A percentile compares a stretch with the other conserved stretches of the same genome.
These are phyloP conservation scores for Ormyrus pomaceus DNA, from an alignment of 2,888 invertebrate genomes.

Conservation along the genomic window DNA sequence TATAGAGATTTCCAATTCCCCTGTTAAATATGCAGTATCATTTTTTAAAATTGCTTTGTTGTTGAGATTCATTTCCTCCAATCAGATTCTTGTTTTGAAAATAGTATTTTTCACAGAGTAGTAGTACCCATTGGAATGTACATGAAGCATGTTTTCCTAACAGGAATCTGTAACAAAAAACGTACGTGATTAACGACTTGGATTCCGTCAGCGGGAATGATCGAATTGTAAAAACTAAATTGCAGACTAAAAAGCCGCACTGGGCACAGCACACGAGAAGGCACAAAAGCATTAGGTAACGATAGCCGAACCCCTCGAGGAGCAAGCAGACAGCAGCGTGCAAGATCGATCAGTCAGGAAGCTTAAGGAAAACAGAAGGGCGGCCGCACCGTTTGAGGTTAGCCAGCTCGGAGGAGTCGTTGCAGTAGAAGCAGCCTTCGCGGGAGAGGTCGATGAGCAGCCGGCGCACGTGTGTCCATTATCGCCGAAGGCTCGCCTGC, in stretches of 20 bases:
- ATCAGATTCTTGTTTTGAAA: conserved; percentile 14
- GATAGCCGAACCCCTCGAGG: neutral
- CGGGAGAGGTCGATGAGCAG: neutral
- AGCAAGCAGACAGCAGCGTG: neutral
- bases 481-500: conserved; percentile 8
- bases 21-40: neutral
- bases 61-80: neutral
- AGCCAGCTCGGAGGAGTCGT: neutral
- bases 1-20: no score
- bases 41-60: neutral
- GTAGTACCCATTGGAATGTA: neutral
- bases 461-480: conserved; percentile 34
- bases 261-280: no score
- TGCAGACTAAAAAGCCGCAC: no score
- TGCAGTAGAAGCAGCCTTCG: conserved; percentile 8
- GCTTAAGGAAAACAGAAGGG: neutral
- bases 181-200: neutral
- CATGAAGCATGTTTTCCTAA: neutral
- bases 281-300: no score
- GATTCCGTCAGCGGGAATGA: no score
- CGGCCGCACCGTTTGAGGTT: conserved; percentile 41
- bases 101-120: conserved; percentile 9
- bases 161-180: conserved; percentile 31
- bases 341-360: neutral
- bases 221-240: no score